Conservation (phyloP, 2,888 invertebrate species). For the Carcina quercana region DNA sequence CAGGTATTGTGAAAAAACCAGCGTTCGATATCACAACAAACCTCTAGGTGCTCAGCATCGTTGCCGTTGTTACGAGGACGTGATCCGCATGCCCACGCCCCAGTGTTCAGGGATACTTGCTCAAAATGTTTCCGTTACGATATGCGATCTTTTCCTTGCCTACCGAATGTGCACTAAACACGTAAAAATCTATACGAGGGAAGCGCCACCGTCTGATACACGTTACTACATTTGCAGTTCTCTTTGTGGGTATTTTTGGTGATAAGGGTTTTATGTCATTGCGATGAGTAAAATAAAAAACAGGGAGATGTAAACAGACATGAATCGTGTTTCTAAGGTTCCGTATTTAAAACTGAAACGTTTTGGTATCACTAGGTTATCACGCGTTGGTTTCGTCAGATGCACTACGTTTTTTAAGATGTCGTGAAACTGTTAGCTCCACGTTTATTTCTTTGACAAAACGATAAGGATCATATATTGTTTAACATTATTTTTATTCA, state of each 20-base stretch:
- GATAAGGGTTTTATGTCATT: no score
- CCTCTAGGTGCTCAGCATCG: constrained; percentile 58
- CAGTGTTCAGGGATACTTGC: constrained; percentile 22
- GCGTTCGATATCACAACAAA: constrained; percentile 66
- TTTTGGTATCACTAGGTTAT: no score
- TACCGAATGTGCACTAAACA: constrained; percentile 54
- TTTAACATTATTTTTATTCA: no score
- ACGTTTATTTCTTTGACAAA: no score
- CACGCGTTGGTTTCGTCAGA: no score
- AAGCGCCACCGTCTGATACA: constrained; percentile 11
- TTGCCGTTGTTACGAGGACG: constrained; percentile 60
- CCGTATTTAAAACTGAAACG: no score
- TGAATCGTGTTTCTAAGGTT: no score
- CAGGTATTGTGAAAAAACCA: constrained; percentile 65
- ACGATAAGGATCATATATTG: no score
- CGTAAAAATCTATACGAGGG: constrained; percentile 54
- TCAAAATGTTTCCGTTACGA: constrained; percentile 66
- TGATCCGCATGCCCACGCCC: constrained; percentile 56
- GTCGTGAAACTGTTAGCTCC: no score
- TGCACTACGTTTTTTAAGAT: no score
- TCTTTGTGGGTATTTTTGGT: constrained; percentile 11
- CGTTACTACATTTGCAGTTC: constrained; percentile 18
- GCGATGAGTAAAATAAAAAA: no score
- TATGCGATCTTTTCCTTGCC: constrained; percentile 61
- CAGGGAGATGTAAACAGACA: no score